phyloP scores from a whole-genome alignment of 2,888 invertebrate species.

The Mimas tiliae region DNA sequence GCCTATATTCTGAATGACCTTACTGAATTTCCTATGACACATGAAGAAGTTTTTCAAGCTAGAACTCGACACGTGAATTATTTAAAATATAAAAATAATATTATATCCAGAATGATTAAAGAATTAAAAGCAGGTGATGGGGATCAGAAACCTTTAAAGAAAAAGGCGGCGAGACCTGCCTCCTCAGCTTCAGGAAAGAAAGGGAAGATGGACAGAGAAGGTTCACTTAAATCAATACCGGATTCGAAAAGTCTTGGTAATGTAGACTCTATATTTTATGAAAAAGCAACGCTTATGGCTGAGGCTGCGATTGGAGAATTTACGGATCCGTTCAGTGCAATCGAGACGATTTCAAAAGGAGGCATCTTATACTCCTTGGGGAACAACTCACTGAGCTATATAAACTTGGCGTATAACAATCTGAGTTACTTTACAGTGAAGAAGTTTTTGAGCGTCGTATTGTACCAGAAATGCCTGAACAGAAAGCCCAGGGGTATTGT shows the following conservation, averaged over 20 bases:
- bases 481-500: conserved; percentile 58
- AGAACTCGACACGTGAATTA: conserved; percentile 45
- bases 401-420: conserved; percentile 65
- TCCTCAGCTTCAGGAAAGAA: conserved; percentile 35
- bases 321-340: conserved; percentile 49
- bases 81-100: conserved; percentile 46
- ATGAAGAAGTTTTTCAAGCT: conserved; percentile 48
- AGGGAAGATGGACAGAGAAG: conserved; percentile 44
- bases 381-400: conserved; percentile 56
- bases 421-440: conserved; percentile 51
- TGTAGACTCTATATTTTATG: conserved; percentile 41
- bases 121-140: conserved; percentile 44
- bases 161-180: conserved; percentile 33
- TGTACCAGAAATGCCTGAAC: conserved; percentile 45
- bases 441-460: conserved; percentile 51
- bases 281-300: conserved; percentile 49
- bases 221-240: conserved; percentile 38
- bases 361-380: conserved; percentile 50
- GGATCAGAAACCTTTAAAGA: conserved; percentile 42
- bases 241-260: conserved; percentile 39
- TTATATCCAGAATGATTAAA: conserved; percentile 39
- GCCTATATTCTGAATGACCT: conserved; percentile 46
- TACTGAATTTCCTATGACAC: conserved; percentile 50
- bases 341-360: conserved; percentile 43
- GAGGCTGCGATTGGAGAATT: conserved; percentile 47